Base-by-base conservation (phyloP, 2,113 vertebrate genomes). In the Amia ocellicauda region DNA sequence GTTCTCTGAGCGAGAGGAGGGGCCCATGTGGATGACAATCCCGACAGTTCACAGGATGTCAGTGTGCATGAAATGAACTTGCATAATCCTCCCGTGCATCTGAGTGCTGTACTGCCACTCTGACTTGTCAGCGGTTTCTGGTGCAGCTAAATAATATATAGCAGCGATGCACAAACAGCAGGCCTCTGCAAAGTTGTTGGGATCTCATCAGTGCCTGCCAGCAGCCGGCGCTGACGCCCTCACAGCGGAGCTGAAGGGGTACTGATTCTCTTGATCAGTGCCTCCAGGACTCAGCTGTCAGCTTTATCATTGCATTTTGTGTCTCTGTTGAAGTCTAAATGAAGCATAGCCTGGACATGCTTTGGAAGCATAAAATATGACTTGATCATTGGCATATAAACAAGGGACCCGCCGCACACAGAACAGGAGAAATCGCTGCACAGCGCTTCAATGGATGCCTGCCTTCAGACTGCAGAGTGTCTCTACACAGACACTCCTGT, bases 311-410 rank as follows among this genome's bases (percentile, higher is more conserved):
- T 47, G 43, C 14, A 3, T 47, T 47, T 14, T 4, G 4, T 47
- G 43, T 47, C 43, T 16, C 43, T 47, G 13, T 47, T 47, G 43
- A 14, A 17, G n/a, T n/a, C 43, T 14, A 47, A 16, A 47, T 47
- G n/a, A 47, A 47, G n/a, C 43, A 4, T 3, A 16, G 43, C n/a
- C 43, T 4, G 43, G 8, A 3, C 43, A 47, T 47, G 43, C 16
- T 47, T 47, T 1, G 43, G n/a, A 47, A 47, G 43, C 43, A 47
- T 13, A 47, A 47, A 13, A 17, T 47, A 13, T 47, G 43, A 47
- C 43, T 47, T 47, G 43, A n/a, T n/a, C 43, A 47, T 47, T n/a
- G n/a, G n/a, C 7, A 47, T 47, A 47, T 16, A 47, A 47, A 47
- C 43, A 47, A 47, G 43, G 14, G 11, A 47, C 43, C 4, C 40